These are phyloP conservation scores for Pogonognathellus flavescens DNA, from an alignment of 1,140 invertebrate genomes.

Conservation along the genomic window DNA sequence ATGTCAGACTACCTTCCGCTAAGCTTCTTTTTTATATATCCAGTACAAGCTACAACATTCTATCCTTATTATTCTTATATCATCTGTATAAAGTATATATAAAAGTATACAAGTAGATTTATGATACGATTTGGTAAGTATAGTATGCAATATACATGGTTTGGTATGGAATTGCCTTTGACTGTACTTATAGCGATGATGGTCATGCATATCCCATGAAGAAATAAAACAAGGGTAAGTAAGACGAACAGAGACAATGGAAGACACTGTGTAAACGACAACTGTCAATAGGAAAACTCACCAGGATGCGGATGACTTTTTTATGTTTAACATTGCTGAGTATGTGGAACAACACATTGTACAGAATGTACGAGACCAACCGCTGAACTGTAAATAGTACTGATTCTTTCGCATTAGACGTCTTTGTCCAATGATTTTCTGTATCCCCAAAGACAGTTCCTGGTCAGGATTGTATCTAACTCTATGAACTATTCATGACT, in stretches of 20 bases:
- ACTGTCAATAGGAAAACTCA: constrained; percentile 26
- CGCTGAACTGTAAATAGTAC: neutral
- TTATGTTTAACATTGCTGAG: neutral
- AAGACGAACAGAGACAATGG: neutral
- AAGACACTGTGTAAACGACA: constrained; percentile 31
- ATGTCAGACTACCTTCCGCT: constrained; percentile 23
- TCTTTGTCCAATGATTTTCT: constrained; percentile 45
- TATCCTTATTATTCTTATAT: too few species aligned
- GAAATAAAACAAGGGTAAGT: constrained; percentile 12
- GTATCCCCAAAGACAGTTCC: constrained; percentile 21
- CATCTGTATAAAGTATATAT: too few species aligned
- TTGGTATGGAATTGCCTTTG: neutral
- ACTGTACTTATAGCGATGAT: too few species aligned
- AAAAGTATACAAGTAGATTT: too few species aligned
- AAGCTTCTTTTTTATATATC: neutral
- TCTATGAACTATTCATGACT: constrained; percentile 39
- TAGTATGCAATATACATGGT: neutral
- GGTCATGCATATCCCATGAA: neutral
- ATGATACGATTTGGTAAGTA: too few species aligned
- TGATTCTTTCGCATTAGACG: constrained; percentile 33
- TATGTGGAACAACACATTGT: neutral
- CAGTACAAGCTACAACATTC: neutral
- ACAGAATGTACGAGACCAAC: too few species aligned
- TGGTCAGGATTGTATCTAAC: constrained; percentile 30
- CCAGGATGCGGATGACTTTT: constrained; percentile 2